Evolutionary conservation across 2,797 vertebrate species (phyloP), one percentile per base, ranked within the genome.

Genomic region (Propithecus perrieri): DNA sequence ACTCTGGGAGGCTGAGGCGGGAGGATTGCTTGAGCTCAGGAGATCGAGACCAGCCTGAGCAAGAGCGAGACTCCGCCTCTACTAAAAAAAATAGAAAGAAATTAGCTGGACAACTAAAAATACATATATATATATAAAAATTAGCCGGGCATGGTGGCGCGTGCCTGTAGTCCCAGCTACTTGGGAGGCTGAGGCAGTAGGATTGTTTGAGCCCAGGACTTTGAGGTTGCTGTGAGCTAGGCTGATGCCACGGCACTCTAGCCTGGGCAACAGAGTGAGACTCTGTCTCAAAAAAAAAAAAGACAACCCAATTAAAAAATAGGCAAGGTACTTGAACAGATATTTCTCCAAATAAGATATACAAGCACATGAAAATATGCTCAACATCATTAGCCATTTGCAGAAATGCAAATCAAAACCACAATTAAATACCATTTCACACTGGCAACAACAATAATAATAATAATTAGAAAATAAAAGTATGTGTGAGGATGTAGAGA

Each of bases 271-370:
- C 61, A n/a, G 33, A 65, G 63, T 9, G 33, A n/a, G 17, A 59
- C 24, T 33, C 33, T n/a, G 8, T 7, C 63, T 65, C 63, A 18
- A n/a, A n/a, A 38, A 38, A 38, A 38, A 92, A 81, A 92, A 72
- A 67, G 67, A 74, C 33, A 91, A 74, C 57, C 33, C 50, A 83
- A 35, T 67, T 48, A 9, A 83, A 91, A 92, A 89, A 50, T 8
- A 86, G 26, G 55, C 57, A 86, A 65, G 74, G 53, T 35, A 79
- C 30, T 50, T 50, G 35, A 91, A 95, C 24, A 85, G 81, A 71
- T 24, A 61, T 85, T 90, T 88, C 72, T 92, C 50, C 30, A 48
- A 50, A 79, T 63, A 79, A 93, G 75, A 71, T 48, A 61, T 26
- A 71, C 69, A 28, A 43, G 38, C 69, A 26, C 22, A 26, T n/a